These are phyloP conservation scores for Omphaloscelis lunosa DNA, from an alignment of 2,888 invertebrate genomes.

Conservation along the genomic window DNA sequence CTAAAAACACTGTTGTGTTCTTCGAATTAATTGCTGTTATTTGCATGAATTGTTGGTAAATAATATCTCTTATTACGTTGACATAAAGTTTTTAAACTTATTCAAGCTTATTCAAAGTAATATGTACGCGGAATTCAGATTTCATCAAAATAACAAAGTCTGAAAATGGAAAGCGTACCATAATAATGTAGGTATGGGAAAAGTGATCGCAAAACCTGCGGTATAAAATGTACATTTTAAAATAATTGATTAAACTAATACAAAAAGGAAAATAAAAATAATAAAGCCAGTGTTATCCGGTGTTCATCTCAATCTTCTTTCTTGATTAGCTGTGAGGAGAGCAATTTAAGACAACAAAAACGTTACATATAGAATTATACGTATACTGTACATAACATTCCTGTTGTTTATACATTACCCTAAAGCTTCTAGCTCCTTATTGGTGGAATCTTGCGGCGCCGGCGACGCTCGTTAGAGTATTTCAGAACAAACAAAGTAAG, in stretches of 20 bases:
- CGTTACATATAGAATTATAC: conserved; percentile 90
- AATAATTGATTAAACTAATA: neutral
- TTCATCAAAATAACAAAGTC: neutral
- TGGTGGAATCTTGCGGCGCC: conserved; percentile 10
- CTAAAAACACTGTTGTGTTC: too few relatives aligned
- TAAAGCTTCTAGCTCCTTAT: conserved; percentile 72
- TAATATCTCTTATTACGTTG: neutral
- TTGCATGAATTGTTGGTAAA: neutral
- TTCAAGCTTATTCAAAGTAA: neutral
- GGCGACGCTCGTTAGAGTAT: conserved; percentile 76
- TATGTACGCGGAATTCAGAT: neutral
- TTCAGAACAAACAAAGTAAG: conserved; percentile 91
- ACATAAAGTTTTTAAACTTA: neutral
- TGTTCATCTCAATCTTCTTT: conserved; percentile 18
- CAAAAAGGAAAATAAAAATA: neutral
- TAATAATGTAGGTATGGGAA: neutral
- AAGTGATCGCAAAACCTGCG: neutral
- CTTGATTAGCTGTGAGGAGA: conserved; percentile 79
- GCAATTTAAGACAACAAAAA: conserved; percentile 91
- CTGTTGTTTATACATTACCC: conserved; percentile 91
- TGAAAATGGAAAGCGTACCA: neutral
- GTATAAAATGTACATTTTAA: neutral
- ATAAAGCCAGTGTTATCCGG: neutral
- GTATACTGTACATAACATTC: conserved; percentile 91
- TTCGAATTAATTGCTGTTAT: too few relatives aligned